phyloP scores from a whole-genome alignment of 2,797 vertebrate species.

The Silurus lanzhouensis region DNA sequence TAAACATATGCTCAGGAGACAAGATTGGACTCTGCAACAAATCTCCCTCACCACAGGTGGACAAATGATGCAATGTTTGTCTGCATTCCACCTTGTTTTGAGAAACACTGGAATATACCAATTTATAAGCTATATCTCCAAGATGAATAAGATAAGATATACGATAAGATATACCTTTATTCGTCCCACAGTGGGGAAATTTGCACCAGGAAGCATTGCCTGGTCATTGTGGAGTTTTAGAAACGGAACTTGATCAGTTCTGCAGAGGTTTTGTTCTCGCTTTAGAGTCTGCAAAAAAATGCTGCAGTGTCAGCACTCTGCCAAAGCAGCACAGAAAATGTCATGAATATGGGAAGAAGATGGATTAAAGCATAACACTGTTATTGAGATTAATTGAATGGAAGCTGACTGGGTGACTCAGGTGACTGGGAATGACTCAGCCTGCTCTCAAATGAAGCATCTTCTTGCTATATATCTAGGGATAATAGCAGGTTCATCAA shows the following conservation, averaged over 20 bases:
- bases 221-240: neutral
- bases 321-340: conserved; percentile 32
- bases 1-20: neutral
- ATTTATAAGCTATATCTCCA: neutral
- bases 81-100: neutral
- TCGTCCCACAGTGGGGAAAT: neutral
- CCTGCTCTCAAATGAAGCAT: conserved; percentile 29
- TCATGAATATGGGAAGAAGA: conserved; percentile 42
- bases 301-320: conserved; percentile 31
- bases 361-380: conserved; percentile 40
- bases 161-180: too few species aligned
- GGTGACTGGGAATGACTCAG: neutral
- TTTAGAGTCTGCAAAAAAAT: neutral
- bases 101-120: neutral
- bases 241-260: neutral
- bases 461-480: conserved; percentile 34
- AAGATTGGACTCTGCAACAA: neutral
- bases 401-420: conserved; percentile 30
- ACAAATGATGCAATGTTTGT: neutral
- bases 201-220: neutral
- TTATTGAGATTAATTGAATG: conserved; percentile 45
- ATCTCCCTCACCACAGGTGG: neutral
- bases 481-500: conserved; percentile 47
- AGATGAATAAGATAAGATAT: neutral
- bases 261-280: neutral